Evolutionary conservation across 2,797 vertebrate genomes (phyloP), one percentile per base, ranked within the genome.

Genomic region (Helicolenus hilgendorfi): DNA sequence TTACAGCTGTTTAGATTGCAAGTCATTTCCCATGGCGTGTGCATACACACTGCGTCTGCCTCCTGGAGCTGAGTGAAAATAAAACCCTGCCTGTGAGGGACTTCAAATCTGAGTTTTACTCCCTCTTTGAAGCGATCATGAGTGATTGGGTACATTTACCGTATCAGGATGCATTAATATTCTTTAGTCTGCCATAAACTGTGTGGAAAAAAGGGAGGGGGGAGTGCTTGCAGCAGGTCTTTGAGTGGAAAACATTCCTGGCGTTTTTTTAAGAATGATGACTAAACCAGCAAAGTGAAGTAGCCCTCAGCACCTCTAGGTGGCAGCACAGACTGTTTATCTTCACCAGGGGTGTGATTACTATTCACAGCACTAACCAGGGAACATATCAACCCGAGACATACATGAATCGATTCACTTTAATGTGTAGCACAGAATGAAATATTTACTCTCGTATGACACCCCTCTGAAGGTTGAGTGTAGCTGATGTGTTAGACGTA

Each of bases 321-420:
- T 92, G 97, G 96, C 95, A 94, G 90, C 96, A 97, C 84, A 96
- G 95, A 96, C 96, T 91, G 90, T 55, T 58, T 22, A 41, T 92
- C 81, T 22, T 77, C 69, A 86, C 7, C 5, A 45, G 11, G 49
- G 20, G 14, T n/a, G 72, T 15, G 75, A 92, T 95, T 94, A 74
- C 64, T 86, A 94, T 95, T 94, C 91, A 87, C 56, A 83, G 86
- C 94, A 91, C 84, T 87, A 86, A 92, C 87, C 76, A 81, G 77
- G 80, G 85, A 84, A 69, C 87, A 91, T 72, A 85, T 93, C 83
- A 91, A 86, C 81, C 77, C 62, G 69, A 79, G 80, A 92, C 82
- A 81, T 84, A 79, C 77, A 85, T 60, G 84, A 80, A 94, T 94
- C 72, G 64, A 89, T 94, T 88, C 72, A 72, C 56, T 90, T 88